These are phyloP conservation scores for Peromyscus eremicus DNA, from an alignment of 2,797 vertebrate genomes.

Conservation along the genomic window DNA sequence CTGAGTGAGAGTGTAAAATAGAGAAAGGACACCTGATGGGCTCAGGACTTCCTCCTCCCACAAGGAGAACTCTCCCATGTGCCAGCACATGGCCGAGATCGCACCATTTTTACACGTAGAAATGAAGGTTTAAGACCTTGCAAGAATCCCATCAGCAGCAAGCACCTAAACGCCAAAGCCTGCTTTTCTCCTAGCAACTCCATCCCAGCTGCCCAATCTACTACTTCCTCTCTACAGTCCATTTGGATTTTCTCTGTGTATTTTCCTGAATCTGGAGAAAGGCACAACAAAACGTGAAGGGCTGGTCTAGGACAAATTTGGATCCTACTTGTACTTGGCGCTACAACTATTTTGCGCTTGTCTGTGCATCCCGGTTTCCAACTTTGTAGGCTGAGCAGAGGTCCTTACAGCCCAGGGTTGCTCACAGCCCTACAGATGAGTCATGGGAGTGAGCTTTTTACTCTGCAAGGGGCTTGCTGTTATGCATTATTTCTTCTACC, in stretches of 20 bases:
- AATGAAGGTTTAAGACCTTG: not conserved
- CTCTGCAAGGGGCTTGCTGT: not conserved
- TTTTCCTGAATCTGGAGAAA: not conserved
- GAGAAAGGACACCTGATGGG: not conserved
- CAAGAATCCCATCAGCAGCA: not conserved
- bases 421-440: not conserved
- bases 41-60: not conserved
- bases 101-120: not conserved
- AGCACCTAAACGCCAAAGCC: not conserved
- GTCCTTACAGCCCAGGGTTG: not conserved
- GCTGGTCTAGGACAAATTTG: not conserved
- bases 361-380: not conserved
- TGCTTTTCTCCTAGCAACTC: not conserved
- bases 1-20: not conserved
- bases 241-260: not conserved
- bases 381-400: not conserved
- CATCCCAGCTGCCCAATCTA: rapidly evolving
- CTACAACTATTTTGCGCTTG: not conserved
- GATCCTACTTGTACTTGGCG: not conserved
- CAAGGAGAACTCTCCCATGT: not conserved
- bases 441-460: not conserved
- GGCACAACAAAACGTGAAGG: not conserved
- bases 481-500: not conserved
- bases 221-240: not conserved
- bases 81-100: not conserved